Percentiles rank a stretch among this genome's conserved stretches.
Conservation (phyloP, 2,888 invertebrate genomes). For the Stenichneumon culpator region DNA sequence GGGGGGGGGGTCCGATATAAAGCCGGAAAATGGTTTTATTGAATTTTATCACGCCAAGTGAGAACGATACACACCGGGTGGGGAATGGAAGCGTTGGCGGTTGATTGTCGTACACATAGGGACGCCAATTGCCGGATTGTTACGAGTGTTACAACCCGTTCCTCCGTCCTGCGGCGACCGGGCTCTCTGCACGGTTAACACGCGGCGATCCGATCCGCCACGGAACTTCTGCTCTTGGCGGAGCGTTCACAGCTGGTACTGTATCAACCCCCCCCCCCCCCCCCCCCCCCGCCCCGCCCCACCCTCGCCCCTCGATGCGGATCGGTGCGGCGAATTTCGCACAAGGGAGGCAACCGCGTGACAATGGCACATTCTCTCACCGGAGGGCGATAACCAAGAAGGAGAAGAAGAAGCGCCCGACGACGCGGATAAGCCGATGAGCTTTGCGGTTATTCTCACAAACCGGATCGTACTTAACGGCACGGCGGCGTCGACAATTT, state of each 20-base stretch:
- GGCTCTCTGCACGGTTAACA: slow-evolving; percentile 22
- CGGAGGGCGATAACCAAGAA: not conserved
- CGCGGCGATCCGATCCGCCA: slow-evolving; percentile 23
- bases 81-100: not conserved
- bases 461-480: slow-evolving; percentile 27
- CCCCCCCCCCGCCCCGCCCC: not conserved
- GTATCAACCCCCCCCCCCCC: not conserved
- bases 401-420: slow-evolving; percentile 29
- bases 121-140: slow-evolving; percentile 21
- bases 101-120: slow-evolving; percentile 18
- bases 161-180: not conserved
- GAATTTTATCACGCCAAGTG: slow-evolving; percentile 28
- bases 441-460: slow-evolving; percentile 57
- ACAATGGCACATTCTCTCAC: slow-evolving; percentile 6
- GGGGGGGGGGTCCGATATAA: slow-evolving; percentile 3
- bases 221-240: slow-evolving; percentile 45
- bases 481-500: slow-evolving; percentile 20
- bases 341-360: slow-evolving; percentile 34
- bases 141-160: not conserved
- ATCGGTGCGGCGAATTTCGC: slow-evolving; percentile 29
- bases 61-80: slow-evolving; percentile 5
- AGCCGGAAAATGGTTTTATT: slow-evolving; percentile 23
- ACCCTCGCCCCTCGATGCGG: too few species aligned
- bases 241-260: not conserved
- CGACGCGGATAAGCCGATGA: slow-evolving; percentile 58